Percentiles rank a stretch among this genome's conserved stretches.
Evolutionary conservation across 37 sponge, comb jelly and placozoan genomes (phyloP).

Genomic region (Petrosia ficiformis): DNA sequence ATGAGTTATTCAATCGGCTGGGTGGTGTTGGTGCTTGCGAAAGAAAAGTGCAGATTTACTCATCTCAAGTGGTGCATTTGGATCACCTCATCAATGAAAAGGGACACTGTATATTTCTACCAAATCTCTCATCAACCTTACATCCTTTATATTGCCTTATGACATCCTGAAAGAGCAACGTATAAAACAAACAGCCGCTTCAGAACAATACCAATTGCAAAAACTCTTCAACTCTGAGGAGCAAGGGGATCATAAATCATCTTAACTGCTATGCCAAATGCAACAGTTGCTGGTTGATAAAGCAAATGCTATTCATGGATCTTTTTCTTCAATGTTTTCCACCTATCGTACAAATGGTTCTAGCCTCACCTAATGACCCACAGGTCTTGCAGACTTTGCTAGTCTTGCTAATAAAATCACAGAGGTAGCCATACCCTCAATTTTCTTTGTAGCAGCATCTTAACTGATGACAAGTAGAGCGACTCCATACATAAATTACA

Average conservation of each 20-base stretch:
- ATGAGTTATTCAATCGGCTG: too few species aligned
- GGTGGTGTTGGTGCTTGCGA: too few species aligned
- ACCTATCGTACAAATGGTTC: constrained; percentile 55
- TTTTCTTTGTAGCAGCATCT: too few species aligned
- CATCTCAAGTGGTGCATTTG: too few species aligned
- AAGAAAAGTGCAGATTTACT: too few species aligned
- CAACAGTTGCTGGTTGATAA: constrained; percentile 56
- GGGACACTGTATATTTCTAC: too few species aligned
- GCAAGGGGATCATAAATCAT: constrained; percentile 53
- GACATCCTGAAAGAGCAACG: constrained; percentile 32
- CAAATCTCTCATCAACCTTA: too few species aligned
- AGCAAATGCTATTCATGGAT: not conserved
- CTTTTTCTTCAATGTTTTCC: constrained; percentile 53
- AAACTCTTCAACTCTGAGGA: constrained; percentile 15
- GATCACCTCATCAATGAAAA: too few species aligned
- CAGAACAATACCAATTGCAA: not conserved
- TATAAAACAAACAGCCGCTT: constrained; percentile 42
- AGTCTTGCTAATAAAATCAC: constrained; percentile 56
- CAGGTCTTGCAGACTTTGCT: constrained; percentile 25
- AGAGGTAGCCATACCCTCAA: constrained; percentile 31
- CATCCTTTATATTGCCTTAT: too few species aligned
- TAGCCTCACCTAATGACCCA: constrained; percentile 32
- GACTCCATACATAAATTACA: too few species aligned
- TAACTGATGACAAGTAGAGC: too few species aligned
- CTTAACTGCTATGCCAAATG: constrained; percentile 56